Base-by-base conservation (phyloP, 2,113 vertebrate species). In the Telmatochromis sp. region DNA sequence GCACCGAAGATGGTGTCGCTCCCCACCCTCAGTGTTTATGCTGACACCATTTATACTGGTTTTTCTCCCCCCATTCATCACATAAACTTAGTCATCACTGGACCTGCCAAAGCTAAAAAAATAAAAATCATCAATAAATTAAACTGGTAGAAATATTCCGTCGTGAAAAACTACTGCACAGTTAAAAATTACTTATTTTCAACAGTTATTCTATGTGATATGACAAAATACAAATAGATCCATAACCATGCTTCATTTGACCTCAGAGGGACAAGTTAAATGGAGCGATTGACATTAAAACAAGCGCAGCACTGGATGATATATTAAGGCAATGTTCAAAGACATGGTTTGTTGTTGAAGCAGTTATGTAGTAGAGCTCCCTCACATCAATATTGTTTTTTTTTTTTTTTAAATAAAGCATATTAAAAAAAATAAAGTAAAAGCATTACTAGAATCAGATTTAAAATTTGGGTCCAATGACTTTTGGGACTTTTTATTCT, bases 281-380 rank as follows among this genome's bases (percentile, higher is more conserved):
- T 28, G 7, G 28, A 50, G 33, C 9, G 5, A 31, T 53, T 86
- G 86, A 68, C 42, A 85, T 35, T n/a, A 55, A 53, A 51, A 75
- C 23, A 81, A 60, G 5, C 1, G 4, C 10, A 82, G 10, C 4
- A 45, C 5, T n/a, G 11, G 47, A 23, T 47, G 37, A 65, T 3
- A 58, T 13, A 54, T 78, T 89, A 92, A 92, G 86, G 86, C 90
- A 92, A 86, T 21, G 54, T 50, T 73, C 14, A 23, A 8, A 47
- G 8, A 68, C 11, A 2, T 3, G 26, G 35, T 7, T 53, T 21
- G 12, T 2, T 21, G 31, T 14, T 58, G 13, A 35, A 83, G 71
- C 42, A 81, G 26, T 19, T 45, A 23, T 19, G 2, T 8, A 78
- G 42, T 12, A 50, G 42, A 86, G 26, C 85, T 47, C 19, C 23